phyloP scores from a whole-genome alignment of 2,888 invertebrate species.

The Monochamus alternatus region DNA sequence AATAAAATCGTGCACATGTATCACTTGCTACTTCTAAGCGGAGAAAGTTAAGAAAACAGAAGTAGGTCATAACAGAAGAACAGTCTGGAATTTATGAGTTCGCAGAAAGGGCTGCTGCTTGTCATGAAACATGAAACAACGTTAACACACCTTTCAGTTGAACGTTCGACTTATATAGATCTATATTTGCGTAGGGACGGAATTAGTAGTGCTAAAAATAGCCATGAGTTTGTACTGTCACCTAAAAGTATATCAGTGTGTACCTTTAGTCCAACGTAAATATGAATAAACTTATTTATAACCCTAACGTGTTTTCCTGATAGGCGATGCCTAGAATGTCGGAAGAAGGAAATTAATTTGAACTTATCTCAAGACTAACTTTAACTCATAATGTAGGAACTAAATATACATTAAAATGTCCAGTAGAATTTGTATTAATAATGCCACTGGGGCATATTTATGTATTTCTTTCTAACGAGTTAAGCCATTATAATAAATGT shows the following conservation, averaged over 20 bases:
- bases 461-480: no score
- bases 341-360: not conserved
- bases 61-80: not conserved
- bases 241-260: conserved; percentile 29
- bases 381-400: no score
- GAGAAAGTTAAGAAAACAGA: not conserved
- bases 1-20: no score
- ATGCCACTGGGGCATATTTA: no score
- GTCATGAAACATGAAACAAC: conserved; percentile 8
- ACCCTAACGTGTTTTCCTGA: not conserved
- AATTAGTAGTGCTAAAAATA: conserved; percentile 34
- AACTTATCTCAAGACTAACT: not conserved
- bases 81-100: conserved; percentile 6
- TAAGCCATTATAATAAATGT: no score
- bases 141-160: conserved; percentile 17
- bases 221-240: conserved; percentile 19
- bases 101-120: not conserved
- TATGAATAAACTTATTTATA: not conserved
- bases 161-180: conserved; percentile 8
- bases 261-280: not conserved
- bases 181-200: conserved; percentile 19
- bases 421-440: no score
- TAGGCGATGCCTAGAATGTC: not conserved
- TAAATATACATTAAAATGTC: no score
- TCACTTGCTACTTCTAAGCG: not conserved